Conservation (phyloP, 92 coral and sea anemone genomes). For the Siderastrea siderea region DNA sequence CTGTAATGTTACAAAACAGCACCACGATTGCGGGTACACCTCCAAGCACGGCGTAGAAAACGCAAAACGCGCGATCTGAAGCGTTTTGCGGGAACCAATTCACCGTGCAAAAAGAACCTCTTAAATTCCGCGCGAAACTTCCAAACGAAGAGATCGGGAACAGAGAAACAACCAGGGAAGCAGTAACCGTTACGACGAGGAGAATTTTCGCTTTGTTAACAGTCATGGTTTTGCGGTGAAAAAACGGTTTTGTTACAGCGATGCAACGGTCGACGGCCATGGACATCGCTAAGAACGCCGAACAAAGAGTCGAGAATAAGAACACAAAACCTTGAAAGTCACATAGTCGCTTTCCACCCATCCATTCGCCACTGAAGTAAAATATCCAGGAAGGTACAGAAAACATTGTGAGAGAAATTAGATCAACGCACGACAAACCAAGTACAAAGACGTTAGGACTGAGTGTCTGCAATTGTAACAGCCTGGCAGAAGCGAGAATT, state of each 20-base stretch:
- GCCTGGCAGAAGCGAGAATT: conserved; percentile 62
- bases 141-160: conserved; percentile 81
- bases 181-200: conserved; percentile 39
- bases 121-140: conserved; percentile 70
- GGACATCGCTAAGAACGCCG: conserved; percentile 80
- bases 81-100: conserved; percentile 76
- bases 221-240: conserved; percentile 81
- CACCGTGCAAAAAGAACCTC: conserved; percentile 80
- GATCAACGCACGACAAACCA: conserved; percentile 76
- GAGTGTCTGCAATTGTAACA: conserved; percentile 72
- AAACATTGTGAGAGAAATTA: conserved; percentile 65
- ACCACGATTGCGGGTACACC: conserved; percentile 70
- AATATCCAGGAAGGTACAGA: conserved; percentile 88
- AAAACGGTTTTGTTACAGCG: conserved; percentile 80
- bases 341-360: conserved; percentile 77
- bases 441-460: conserved; percentile 87
- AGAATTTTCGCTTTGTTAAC: conserved; percentile 64
- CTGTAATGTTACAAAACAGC: conserved; percentile 75
- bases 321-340: conserved; percentile 87
- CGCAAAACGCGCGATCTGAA: conserved; percentile 68
- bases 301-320: conserved; percentile 74
- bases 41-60: conserved; percentile 78
- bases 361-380: conserved; percentile 74
- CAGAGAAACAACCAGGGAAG: conserved; percentile 62
- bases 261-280: conserved; percentile 88